A percentile compares a stretch with the other conserved stretches of the same genome.
Evolutionary conservation across 2,888 invertebrate species (phyloP).

Genomic region (Desoria tigrina): DNA sequence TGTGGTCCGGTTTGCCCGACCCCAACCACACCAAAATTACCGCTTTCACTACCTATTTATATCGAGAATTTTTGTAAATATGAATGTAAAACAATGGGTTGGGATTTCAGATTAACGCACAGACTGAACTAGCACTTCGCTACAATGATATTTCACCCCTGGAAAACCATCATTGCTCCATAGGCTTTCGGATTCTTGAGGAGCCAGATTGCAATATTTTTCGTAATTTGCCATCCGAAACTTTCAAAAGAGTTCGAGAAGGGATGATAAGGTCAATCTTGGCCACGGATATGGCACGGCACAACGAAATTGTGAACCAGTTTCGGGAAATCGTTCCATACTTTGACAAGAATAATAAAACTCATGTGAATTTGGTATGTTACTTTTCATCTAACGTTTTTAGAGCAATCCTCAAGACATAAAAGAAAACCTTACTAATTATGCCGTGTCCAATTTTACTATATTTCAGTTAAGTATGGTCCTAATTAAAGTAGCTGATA

Average conservation of each 20-base stretch:
- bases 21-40: too few species aligned
- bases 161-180: conserved; percentile 84
- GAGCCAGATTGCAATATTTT: conserved; percentile 79
- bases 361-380: conserved; percentile 72
- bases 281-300: conserved; percentile 77
- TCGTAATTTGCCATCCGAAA: conserved; percentile 63
- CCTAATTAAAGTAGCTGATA: conserved; percentile 80
- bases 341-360: conserved; percentile 69
- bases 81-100: too few species aligned
- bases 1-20: too few species aligned
- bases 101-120: conserved; percentile 70
- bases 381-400: background rate
- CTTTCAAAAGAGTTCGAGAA: conserved; percentile 55
- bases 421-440: too few species aligned
- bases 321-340: conserved; percentile 68
- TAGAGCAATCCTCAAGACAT: background rate
- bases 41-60: too few species aligned
- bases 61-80: too few species aligned
- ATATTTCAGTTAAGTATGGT: conserved; percentile 70
- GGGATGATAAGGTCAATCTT: conserved; percentile 77
- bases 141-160: conserved; percentile 84
- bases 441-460: background rate
- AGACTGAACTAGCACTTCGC: conserved; percentile 76
- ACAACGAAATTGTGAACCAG: conserved; percentile 73
- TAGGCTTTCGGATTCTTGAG: conserved; percentile 77